Evolutionary conservation across 2,113 vertebrate genomes (phyloP), one percentile per base, ranked within the genome.

Genomic region (Menidia beryllina): DNA sequence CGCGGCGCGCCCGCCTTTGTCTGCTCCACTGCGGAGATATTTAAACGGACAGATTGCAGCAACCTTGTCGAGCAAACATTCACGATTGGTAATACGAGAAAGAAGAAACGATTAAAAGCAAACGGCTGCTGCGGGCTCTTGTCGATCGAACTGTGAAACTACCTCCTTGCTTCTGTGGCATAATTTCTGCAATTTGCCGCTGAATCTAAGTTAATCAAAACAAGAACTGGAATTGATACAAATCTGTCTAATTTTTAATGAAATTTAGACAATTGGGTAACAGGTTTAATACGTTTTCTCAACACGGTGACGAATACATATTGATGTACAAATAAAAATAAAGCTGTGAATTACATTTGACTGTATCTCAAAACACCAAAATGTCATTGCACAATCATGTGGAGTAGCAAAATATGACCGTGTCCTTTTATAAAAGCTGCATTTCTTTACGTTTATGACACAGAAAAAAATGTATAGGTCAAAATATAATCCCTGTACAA

Each of bases 1-100:
- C 64, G 54, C 68, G 65, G 54, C 74, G 70, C 69, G 38, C 78
- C 52, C 74, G 70, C 58, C 77, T 83, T 86, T 82, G 84, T 84
- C 72, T 75, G 52, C 54, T 38, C 43, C 48, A 8, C 55, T 1
- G 58, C 56, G 9, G 50, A 48, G 64, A 55, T 38, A 11, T 59
- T 66, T 2, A 30, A 63, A 52, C 47, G 55, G 36, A 63, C 62
- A 49, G 15, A 65, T 0, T 53, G 54, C 47, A 17, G 36, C 52
- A 39, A 27, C 70, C 12, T 7, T 25, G n/a, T 38, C 36, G 26
- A 2, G 2, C 14, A 5, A 17, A 48, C 9, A 3, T 14, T 34
- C n/a, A 23, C 2, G 57, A 48, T 25, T n/a, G 23, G 9, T 13
- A 17, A n/a, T 53, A 14, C 13, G 19, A 3, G 9, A 49, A n/a